Evolutionary conservation across 1,140 invertebrate species (phyloP), one percentile per base, ranked within the genome.

Genomic region (Eumaeus atala): DNA sequence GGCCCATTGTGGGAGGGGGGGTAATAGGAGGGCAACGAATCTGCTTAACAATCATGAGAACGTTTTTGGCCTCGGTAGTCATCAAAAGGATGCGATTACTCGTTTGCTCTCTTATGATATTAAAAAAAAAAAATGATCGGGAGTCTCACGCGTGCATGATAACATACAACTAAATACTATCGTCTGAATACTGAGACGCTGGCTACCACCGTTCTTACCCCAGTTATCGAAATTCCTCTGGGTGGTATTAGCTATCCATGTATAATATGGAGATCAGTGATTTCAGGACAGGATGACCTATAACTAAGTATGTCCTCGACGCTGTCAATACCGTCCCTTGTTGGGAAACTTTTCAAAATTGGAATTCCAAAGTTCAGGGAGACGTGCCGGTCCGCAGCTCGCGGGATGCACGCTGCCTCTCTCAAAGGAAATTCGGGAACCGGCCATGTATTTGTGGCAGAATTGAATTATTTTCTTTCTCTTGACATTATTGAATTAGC

Each of bases 291-390:
- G 64, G 65, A 69, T 67, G 69, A 66, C 70, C 66, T 64, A 57
- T 56, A 61, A 59, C 64, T 64, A 69, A 69, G 66, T 77, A 63
- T 66, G 70, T 73, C 69, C 21, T 78, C 72, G 67, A 72, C 66
- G 66, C 74, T 82, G 80, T 84, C 78, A 85, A 85, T 83, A 77
- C 73, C 66, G 71, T 67, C 70, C 64, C 75, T 84, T 73, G 74
- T 79, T 79, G 74, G 69, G 72, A 83, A 86, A 86, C 71, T 86
- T 86, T 84, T 83, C 83, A 83, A 84, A 86, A 86, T 86, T 86
- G 83, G 77, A 86, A 86, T 86, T 86, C 80, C 80, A 57, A 79
- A 85, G 78, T 86, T 82, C 58, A 68, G 69, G 69, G 70, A 69
- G 67, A 85, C 82, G 80, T 82, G 82, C 72, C 77, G 75, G 73